These are phyloP conservation scores for Gibbula magus DNA, from an alignment of 2,888 invertebrate genomes.

Conservation along the genomic window DNA sequence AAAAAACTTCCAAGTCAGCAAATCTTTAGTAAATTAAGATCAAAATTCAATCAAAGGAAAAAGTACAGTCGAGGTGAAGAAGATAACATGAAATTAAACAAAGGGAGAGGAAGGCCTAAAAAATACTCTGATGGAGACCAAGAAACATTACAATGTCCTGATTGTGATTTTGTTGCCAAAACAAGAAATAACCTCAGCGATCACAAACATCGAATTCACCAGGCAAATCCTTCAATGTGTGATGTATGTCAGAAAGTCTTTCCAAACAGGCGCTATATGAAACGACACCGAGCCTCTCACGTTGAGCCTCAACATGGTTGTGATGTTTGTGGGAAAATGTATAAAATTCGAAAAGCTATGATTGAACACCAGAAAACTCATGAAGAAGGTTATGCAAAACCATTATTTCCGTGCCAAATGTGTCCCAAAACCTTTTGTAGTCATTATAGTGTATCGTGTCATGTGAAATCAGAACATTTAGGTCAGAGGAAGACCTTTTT, in stretches of 20 bases:
- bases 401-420: conserved; percentile 50
- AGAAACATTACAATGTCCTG: conserved; percentile 41
- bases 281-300: conserved; percentile 53
- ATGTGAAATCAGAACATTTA: conserved; percentile 56
- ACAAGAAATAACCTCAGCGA: conserved; percentile 42
- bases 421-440: conserved; percentile 57
- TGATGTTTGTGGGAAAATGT: conserved; percentile 62
- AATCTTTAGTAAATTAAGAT: background rate
- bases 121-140: conserved; percentile 29
- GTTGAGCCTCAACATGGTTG: conserved; percentile 49
- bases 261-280: conserved; percentile 52
- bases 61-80: background rate
- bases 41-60: background rate
- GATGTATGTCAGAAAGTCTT: conserved; percentile 59
- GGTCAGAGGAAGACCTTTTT: conserved; percentile 57
- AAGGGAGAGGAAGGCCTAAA: conserved; percentile 27
- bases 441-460: conserved; percentile 52
- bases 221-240: conserved; percentile 49
- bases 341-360: conserved; percentile 58
- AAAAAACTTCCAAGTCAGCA: conserved; percentile 8
- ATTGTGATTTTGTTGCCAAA: conserved; percentile 51
- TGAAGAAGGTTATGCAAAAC: conserved; percentile 46
- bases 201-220: conserved; percentile 48
- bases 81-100: background rate
- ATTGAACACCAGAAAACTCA: conserved; percentile 57